These are phyloP conservation scores for Pemphredon lugubris DNA, from an alignment of 2,888 invertebrate species.

Conservation along the genomic window DNA sequence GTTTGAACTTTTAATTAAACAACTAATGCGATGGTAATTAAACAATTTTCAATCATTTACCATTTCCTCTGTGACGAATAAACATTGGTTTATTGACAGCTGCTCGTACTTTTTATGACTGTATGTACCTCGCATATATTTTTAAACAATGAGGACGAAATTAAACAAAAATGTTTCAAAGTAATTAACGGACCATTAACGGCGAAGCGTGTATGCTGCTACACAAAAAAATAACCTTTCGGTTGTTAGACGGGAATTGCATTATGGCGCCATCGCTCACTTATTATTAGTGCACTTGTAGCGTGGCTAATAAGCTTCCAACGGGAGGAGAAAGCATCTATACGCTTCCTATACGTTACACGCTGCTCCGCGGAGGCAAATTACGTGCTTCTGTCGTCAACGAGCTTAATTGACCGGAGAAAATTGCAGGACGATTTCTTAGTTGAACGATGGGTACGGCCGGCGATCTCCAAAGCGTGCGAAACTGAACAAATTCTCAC, in stretches of 20 bases:
- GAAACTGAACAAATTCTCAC: slow-evolving; percentile 16
- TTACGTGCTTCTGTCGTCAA: slow-evolving; percentile 55
- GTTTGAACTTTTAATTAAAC: too few relatives aligned
- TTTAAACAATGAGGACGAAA: too few relatives aligned
- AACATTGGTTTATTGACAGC: too few relatives aligned
- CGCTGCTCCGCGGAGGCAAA: slow-evolving; percentile 15
- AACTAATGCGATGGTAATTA: too few relatives aligned
- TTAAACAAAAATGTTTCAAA: too few relatives aligned
- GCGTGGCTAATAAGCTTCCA: slow-evolving; percentile 8
- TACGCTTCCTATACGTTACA: slow-evolving; percentile 17
- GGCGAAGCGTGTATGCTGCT: too few relatives aligned
- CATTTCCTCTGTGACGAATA: too few relatives aligned
- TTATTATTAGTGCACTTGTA: neutral
- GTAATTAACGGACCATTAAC: too few relatives aligned
- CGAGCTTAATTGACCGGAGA: slow-evolving; percentile 67
- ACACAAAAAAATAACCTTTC: too few relatives aligned
- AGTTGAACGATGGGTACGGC: slow-evolving; percentile 55
- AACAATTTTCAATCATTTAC: too few relatives aligned
- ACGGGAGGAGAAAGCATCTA: slow-evolving; percentile 21
- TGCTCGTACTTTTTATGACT: too few relatives aligned
- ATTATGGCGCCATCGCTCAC: slow-evolving; percentile 20
- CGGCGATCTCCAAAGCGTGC: slow-evolving; percentile 13
- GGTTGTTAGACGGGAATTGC: neutral
- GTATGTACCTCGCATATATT: too few relatives aligned
- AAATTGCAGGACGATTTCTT: slow-evolving; percentile 63